Percentiles rank a stretch among this genome's conserved stretches.
phyloP scores from a whole-genome alignment of 1,140 invertebrate species.

The Babylonia areolata region DNA sequence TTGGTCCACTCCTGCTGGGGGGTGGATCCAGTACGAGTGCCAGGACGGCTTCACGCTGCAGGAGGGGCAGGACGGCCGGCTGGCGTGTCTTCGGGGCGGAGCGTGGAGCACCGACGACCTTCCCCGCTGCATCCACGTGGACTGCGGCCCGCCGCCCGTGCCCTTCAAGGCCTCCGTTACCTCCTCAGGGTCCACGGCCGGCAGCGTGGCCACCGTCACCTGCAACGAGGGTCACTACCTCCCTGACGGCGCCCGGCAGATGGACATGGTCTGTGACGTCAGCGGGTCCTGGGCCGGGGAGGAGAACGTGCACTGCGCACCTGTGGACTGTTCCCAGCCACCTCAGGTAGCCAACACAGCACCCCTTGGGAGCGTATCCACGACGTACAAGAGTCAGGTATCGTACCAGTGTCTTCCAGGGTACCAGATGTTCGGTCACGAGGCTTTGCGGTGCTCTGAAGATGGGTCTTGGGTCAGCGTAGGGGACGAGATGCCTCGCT shows the following conservation, averaged over 20 bases:
- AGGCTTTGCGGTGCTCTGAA: conserved; percentile 32
- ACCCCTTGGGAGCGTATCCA: conserved; percentile 10
- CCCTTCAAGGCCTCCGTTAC: conserved; percentile 28
- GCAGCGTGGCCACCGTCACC: not conserved
- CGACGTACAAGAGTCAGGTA: conserved; percentile 30
- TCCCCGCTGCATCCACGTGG: conserved; percentile 22
- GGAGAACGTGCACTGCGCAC: not conserved
- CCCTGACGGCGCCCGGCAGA: not conserved
- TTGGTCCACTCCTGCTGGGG: not conserved
- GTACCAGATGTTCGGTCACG: conserved; percentile 44
- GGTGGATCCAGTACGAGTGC: conserved; percentile 40
- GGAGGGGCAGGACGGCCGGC: conserved; percentile 7
- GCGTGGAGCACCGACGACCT: conserved; percentile 18
- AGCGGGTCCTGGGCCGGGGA: conserved; percentile 26
- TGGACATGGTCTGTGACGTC: conserved; percentile 34
- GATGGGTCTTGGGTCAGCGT: conserved; percentile 35
- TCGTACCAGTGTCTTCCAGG: conserved; percentile 39
- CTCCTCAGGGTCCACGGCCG: not conserved
- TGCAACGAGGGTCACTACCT: conserved; percentile 9
- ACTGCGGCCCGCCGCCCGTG: conserved; percentile 36
- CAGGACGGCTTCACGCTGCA: conserved; percentile 36
- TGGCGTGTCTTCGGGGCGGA: conserved; percentile 37
- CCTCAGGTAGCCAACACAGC: conserved; percentile 13
- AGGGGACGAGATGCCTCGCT: not conserved
- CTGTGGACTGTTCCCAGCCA: conserved; percentile 31